These are phyloP conservation scores for Pipistrellus pipistrellus DNA, from an alignment of 2,797 vertebrate species.

Conservation along the genomic window DNA sequence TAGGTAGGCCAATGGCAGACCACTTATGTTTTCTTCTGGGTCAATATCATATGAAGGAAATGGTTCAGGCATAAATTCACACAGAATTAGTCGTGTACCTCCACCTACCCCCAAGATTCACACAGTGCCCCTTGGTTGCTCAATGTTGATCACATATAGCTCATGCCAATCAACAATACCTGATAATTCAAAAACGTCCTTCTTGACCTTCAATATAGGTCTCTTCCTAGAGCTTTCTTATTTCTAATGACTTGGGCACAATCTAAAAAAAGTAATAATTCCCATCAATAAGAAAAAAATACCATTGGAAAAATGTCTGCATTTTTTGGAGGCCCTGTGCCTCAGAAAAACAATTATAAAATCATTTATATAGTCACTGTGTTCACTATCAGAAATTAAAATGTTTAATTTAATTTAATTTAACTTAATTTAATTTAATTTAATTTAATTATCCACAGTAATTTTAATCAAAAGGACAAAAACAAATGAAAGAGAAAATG, in stretches of 20 bases:
- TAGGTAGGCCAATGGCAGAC: background rate
- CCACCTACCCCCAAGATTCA: background rate
- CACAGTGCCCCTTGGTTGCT: background rate
- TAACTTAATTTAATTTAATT: conserved; percentile 60
- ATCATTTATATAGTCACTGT: background rate
- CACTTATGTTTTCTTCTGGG: background rate
- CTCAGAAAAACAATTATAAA: conserved; percentile 65
- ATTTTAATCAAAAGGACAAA: conserved; percentile 57
- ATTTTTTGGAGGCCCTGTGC: conserved; percentile 32
- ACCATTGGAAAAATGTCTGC: background rate
- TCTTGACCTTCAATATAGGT: background rate
- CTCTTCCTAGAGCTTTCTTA: conserved; percentile 37
- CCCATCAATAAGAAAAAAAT: conserved; percentile 40
- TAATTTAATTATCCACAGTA: conserved; percentile 65
- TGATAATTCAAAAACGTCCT: background rate
- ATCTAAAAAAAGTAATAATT: conserved; percentile 23
- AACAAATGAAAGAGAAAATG: conserved; percentile 37
- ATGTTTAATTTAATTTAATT: conserved; percentile 63
- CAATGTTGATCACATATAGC: background rate
- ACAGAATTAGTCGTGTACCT: background rate
- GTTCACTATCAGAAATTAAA: conserved; percentile 52
- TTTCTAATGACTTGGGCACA: background rate
- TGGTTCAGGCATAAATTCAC: background rate
- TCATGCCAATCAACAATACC: background rate
- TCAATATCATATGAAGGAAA: background rate